Conservation (phyloP, 2,888 invertebrate genomes). For the Aquatica leii region DNA sequence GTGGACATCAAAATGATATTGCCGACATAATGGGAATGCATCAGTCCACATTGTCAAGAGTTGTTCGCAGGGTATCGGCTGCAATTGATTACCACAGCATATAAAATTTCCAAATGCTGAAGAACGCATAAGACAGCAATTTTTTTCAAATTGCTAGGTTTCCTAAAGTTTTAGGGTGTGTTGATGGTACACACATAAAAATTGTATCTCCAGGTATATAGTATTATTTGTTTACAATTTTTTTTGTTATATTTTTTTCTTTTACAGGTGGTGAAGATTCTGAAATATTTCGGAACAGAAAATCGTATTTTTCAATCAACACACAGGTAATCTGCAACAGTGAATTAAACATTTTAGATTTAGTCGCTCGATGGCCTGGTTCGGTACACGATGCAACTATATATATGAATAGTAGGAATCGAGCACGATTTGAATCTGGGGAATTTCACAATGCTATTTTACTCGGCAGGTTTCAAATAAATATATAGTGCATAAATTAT, state of each 20-base stretch:
- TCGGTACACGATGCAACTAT: conserved; percentile 13
- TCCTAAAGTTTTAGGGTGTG: conserved; percentile 42
- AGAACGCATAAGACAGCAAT: conserved; percentile 30
- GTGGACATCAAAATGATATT: conserved; percentile 26
- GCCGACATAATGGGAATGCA: too few relatives aligned
- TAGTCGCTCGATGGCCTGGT: conserved; percentile 14
- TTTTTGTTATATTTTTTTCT: too few relatives aligned
- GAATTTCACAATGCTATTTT: background rate
- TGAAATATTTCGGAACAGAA: conserved; percentile 30
- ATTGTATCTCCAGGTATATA: conserved; percentile 43
- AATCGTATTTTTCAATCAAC: conserved; percentile 39
- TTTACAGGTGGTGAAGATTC: conserved; percentile 37
- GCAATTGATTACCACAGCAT: too few relatives aligned
- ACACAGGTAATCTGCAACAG: background rate
- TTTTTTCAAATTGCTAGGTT: conserved; percentile 43
- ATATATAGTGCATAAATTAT: too few relatives aligned
- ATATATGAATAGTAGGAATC: background rate
- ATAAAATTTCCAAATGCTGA: too few relatives aligned
- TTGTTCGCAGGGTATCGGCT: conserved; percentile 36
- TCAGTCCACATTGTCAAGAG: conserved; percentile 33
- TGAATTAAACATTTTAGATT: conserved; percentile 7
- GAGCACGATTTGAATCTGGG: conserved; percentile 1
- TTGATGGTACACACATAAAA: conserved; percentile 46
- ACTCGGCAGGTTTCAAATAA: conserved; percentile 41
- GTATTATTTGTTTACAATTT: too few relatives aligned